phyloP scores from a whole-genome alignment of 2,113 vertebrate species.

The Serranochromis macrocephalus region DNA sequence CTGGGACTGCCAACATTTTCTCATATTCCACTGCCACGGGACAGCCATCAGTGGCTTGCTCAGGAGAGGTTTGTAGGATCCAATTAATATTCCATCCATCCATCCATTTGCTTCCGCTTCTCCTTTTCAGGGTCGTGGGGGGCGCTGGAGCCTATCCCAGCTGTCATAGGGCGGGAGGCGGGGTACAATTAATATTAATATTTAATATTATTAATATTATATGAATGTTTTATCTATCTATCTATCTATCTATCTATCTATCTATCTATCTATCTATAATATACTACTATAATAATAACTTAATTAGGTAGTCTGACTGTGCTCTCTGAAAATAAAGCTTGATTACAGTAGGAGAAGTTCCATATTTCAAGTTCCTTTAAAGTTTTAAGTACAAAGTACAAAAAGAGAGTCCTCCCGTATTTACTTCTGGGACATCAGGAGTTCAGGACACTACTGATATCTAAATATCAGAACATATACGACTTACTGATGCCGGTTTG shows the following conservation, averaged over 20 bases:
- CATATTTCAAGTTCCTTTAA: background rate
- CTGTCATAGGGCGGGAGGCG: no score
- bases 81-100: background rate
- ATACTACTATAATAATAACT: background rate
- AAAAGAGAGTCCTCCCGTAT: background rate
- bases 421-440: background rate
- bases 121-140: no score
- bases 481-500: background rate
- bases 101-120: no score
- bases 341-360: background rate
- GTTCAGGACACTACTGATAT: background rate
- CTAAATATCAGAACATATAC: background rate
- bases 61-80: constrained; percentile 17
- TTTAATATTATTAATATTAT: background rate
- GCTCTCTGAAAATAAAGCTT: background rate
- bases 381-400: background rate
- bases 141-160: no score
- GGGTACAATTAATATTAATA: background rate
- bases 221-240: background rate
- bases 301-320: background rate
- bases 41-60: background rate
- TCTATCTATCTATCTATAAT: background rate
- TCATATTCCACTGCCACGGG: background rate
- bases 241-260: no score
- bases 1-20: background rate